Percentiles rank a stretch among this genome's conserved stretches.
Evolutionary conservation across 2,113 vertebrate species (phyloP).

Genomic region (Montifringilla adamsi): DNA sequence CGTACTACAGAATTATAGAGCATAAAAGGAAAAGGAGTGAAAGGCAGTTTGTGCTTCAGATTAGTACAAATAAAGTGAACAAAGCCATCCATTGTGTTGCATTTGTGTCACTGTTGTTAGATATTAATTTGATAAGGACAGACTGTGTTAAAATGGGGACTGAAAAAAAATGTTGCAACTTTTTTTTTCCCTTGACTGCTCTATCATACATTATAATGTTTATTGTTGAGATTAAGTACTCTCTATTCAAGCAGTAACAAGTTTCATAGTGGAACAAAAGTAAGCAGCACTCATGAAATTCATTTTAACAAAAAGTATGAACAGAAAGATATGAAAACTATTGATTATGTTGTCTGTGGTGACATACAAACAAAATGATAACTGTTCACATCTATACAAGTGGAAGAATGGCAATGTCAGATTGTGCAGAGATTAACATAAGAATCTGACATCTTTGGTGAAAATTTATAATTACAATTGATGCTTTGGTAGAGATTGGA

Average conservation of each 20-base stretch:
- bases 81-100: slow-evolving; percentile 50
- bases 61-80: slow-evolving; percentile 22
- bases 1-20: not conserved
- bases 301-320: slow-evolving; percentile 60
- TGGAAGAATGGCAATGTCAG: slow-evolving; percentile 63
- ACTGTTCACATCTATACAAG: slow-evolving; percentile 48
- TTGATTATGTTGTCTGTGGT: slow-evolving; percentile 71
- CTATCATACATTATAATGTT: slow-evolving; percentile 53
- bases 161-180: not conserved
- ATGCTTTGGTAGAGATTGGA: slow-evolving; percentile 48
- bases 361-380: slow-evolving; percentile 73
- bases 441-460: slow-evolving; percentile 65
- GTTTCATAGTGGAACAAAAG: slow-evolving; percentile 58
- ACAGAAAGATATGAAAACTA: slow-evolving; percentile 68
- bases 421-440: slow-evolving; percentile 61
- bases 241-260: slow-evolving; percentile 63
- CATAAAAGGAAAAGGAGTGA: not conserved
- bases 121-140: slow-evolving; percentile 61
- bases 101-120: slow-evolving; percentile 15
- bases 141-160: slow-evolving; percentile 30
- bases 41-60: slow-evolving; percentile 15
- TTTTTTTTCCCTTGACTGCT: slow-evolving; percentile 20
- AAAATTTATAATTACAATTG: slow-evolving; percentile 72
- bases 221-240: slow-evolving; percentile 64
- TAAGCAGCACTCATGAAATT: slow-evolving; percentile 40